Conservation (phyloP, 2,113 vertebrate genomes). For the Acanthisitta chloris region DNA sequence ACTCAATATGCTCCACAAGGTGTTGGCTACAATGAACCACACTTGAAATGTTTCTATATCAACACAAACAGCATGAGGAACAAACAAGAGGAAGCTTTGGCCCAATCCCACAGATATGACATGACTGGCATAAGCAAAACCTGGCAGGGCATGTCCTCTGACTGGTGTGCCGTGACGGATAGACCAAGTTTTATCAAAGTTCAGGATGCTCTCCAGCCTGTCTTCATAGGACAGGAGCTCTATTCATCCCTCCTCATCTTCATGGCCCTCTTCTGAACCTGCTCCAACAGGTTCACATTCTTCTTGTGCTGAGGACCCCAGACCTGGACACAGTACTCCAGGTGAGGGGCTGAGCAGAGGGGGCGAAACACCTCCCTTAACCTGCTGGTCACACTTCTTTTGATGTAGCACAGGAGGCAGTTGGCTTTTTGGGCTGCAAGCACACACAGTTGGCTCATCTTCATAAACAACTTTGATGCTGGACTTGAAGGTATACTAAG, state of each 20-base stretch:
- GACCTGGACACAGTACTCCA: not conserved
- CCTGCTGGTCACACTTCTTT: not conserved
- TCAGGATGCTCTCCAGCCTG: not conserved
- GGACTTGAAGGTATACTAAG: not conserved
- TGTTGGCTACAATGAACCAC: not conserved
- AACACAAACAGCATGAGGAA: not conserved
- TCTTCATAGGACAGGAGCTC: not conserved
- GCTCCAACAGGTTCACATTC: not conserved
- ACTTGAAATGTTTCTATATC: not conserved
- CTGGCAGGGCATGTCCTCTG: not conserved
- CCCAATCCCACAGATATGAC: not conserved
- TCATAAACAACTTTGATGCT: not conserved
- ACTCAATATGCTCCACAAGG: no score
- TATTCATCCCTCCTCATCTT: not conserved
- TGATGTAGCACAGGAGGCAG: not conserved
- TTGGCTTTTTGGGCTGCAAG: not conserved
- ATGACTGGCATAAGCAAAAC: not conserved
- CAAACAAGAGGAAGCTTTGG: not conserved
- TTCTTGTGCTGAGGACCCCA: not conserved
- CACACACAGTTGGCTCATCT: not conserved
- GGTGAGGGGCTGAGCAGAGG: rapidly evolving
- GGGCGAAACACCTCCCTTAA: not conserved
- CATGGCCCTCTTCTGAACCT: not conserved
- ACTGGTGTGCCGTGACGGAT: not conserved
- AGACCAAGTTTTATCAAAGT: no score